A percentile compares a stretch with the other conserved stretches of the same genome.
Conservation (phyloP, 2,888 invertebrate species). For the Euproctis similis region DNA sequence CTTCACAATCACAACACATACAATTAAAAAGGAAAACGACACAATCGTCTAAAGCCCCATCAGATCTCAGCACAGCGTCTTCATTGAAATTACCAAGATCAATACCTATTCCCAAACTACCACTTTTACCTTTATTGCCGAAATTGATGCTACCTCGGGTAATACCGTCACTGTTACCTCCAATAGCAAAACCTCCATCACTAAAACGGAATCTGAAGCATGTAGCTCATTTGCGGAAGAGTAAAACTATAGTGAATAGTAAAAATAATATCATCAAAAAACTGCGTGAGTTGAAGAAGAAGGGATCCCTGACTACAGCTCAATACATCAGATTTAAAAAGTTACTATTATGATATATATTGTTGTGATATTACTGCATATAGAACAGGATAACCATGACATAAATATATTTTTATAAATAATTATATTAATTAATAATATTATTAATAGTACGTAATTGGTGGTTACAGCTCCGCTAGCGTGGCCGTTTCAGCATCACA, state of each 20-base stretch:
- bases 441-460: too few species aligned
- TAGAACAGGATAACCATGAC: too few species aligned
- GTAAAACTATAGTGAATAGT: neutral
- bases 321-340: conserved; percentile 43
- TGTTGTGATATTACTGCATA: too few species aligned
- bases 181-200: neutral
- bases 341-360: conserved; percentile 23
- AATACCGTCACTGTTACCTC: conserved; percentile 1
- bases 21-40: neutral
- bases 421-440: too few species aligned
- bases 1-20: neutral
- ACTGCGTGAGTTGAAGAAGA: conserved; percentile 35
- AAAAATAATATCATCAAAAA: neutral
- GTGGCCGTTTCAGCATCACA: too few species aligned
- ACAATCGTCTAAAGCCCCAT: neutral
- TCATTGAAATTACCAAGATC: conserved; percentile 2
- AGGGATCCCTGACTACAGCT: conserved; percentile 35
- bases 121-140: conserved; percentile 18
- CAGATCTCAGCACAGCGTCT: conserved; percentile 6
- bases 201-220: neutral
- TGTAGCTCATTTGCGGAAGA: neutral
- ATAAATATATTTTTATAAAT: too few species aligned
- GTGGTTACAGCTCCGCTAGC: too few species aligned
- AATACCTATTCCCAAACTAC: conserved; percentile 8
- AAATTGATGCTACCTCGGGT: neutral